Percentiles rank a stretch among this genome's conserved stretches.
Conservation (phyloP, 2,888 invertebrate genomes). For the Microplitis manilae region DNA sequence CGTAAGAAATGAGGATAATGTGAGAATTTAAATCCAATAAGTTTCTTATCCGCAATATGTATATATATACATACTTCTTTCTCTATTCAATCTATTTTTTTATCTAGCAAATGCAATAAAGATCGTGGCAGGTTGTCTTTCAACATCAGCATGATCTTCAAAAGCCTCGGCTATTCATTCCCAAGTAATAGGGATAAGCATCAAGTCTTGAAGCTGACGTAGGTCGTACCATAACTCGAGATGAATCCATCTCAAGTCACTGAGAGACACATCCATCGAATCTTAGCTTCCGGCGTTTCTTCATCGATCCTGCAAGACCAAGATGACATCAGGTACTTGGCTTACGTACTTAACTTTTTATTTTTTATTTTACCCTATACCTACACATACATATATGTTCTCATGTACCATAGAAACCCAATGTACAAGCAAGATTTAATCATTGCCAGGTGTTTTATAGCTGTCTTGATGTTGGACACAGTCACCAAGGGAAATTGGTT, state of each 20-base stretch:
- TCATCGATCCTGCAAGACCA: constrained; percentile 5
- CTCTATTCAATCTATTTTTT: too few relatives aligned
- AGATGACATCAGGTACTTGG: constrained; percentile 10
- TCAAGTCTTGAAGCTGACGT: constrained; percentile 16
- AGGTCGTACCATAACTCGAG: constrained; percentile 10
- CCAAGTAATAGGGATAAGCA: constrained; percentile 11
- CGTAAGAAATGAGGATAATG: too few relatives aligned
- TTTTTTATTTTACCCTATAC: not conserved
- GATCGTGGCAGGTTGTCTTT: constrained; percentile 7
- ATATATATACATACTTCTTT: too few relatives aligned
- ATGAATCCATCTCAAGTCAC: constrained; percentile 1
- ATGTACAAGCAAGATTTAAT: too few relatives aligned
- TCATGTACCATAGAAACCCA: too few relatives aligned
- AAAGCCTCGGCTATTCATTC: constrained; percentile 20
- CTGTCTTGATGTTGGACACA: not conserved
- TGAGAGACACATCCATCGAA: not conserved
- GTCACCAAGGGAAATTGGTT: constrained; percentile 12
- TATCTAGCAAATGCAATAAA: not conserved
- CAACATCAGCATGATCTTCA: constrained; percentile 1
- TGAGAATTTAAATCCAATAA: too few relatives aligned
- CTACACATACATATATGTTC: not conserved
- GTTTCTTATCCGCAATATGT: too few relatives aligned
- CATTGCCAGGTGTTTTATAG: not conserved
- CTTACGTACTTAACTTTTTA: not conserved
- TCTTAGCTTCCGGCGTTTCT: constrained; percentile 11